Conservation (phyloP, 2,797 vertebrate species). For the Ispidina picta region DNA sequence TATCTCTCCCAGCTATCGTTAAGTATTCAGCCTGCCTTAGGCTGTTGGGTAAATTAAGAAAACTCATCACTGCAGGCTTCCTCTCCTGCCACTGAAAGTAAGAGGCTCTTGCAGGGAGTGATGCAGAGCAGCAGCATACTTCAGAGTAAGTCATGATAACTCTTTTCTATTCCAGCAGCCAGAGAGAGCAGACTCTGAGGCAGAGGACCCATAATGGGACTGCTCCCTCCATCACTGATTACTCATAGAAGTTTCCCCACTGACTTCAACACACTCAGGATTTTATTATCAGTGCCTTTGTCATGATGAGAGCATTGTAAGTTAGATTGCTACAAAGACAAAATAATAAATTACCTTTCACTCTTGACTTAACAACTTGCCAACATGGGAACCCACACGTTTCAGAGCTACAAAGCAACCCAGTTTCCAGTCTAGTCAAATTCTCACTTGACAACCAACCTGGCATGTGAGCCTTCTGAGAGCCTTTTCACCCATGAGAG, state of each 20-base stretch:
- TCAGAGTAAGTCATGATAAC: background rate
- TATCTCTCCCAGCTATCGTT: background rate
- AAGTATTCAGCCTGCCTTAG: background rate
- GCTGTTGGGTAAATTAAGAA: background rate
- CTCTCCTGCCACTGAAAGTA: background rate
- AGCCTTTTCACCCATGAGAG: background rate
- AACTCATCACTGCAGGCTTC: background rate
- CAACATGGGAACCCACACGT: rapidly evolving
- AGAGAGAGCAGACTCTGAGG: background rate
- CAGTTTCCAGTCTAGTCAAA: background rate
- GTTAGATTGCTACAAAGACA: background rate
- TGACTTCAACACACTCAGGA: background rate
- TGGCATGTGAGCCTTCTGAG: background rate
- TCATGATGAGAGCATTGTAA: background rate
- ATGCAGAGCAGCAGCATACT: background rate
- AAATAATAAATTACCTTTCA: background rate
- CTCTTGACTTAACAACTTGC: background rate
- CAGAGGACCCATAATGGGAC: background rate
- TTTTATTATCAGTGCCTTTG: background rate
- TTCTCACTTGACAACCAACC: background rate
- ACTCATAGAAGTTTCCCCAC: background rate
- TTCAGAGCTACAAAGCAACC: background rate
- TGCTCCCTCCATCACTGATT: background rate
- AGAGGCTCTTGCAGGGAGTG: background rate
- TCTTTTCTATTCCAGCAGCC: background rate